These are phyloP conservation scores for Ginglymostoma cirratum DNA, from an alignment of 2,113 vertebrate genomes.

Conservation along the genomic window DNA sequence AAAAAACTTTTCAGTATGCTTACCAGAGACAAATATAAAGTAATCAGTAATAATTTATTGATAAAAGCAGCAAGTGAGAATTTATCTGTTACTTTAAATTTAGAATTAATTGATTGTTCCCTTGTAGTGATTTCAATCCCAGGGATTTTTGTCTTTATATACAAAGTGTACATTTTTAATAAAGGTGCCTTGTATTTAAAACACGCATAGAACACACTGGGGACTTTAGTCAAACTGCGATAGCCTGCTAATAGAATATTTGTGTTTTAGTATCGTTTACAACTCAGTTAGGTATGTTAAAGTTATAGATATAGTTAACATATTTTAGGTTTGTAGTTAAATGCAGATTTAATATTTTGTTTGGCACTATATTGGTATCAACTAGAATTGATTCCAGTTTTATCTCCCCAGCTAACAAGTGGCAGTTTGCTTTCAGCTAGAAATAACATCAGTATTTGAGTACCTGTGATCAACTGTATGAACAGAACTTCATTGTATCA, in stretches of 20 bases:
- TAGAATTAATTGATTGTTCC: neutral
- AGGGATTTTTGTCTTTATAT: neutral
- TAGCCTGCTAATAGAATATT: neutral
- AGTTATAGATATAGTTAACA: neutral
- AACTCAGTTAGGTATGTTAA: too few relatives aligned
- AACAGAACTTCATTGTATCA: constrained; percentile 8
- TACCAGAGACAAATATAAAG: neutral
- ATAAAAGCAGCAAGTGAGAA: neutral
- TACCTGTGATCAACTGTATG: neutral
- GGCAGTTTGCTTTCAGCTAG: neutral
- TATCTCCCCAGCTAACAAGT: neutral
- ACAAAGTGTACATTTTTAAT: neutral
- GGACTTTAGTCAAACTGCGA: neutral
- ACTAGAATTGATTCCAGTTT: neutral
- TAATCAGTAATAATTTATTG: neutral
- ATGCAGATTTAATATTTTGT: neutral
- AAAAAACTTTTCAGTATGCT: neutral
- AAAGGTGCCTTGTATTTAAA: neutral
- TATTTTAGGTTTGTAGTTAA: neutral
- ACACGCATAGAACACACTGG: neutral
- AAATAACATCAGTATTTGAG: neutral
- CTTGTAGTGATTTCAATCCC: neutral
- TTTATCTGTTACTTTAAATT: neutral
- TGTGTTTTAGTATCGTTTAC: neutral
- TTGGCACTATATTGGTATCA: neutral